Conservation (phyloP, 53 echinoderm and acorn worm species). For the Echinometra lucunter region DNA sequence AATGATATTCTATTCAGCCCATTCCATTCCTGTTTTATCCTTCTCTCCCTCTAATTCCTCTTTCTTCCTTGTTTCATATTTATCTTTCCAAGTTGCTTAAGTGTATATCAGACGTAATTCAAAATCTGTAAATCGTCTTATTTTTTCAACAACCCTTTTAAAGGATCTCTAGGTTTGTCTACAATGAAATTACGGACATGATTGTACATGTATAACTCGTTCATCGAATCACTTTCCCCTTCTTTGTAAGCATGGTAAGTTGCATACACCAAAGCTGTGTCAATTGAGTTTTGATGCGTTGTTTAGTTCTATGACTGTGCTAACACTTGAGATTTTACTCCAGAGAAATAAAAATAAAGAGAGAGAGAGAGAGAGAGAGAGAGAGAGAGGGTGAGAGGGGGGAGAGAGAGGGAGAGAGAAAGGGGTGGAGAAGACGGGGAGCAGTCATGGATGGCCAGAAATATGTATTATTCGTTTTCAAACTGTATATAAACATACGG, state of each 20-base stretch:
- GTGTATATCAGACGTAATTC: too few species aligned
- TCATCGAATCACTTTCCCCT: not conserved
- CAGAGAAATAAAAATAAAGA: not conserved
- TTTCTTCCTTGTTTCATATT: too few species aligned
- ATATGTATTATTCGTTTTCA: not conserved
- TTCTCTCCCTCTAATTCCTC: not conserved
- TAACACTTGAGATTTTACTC: not conserved
- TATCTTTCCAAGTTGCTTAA: too few species aligned
- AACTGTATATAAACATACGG: not conserved
- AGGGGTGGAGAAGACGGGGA: not conserved
- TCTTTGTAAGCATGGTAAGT: not conserved
- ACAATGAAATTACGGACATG: not conserved
- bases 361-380: conserved; percentile 7
- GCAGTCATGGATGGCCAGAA: not conserved
- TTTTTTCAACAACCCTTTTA: too few species aligned
- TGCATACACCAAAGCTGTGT: not conserved
- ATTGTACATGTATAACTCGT: not conserved
- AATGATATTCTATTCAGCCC: too few species aligned
- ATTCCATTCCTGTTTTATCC: too few species aligned
- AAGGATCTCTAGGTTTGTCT: not conserved
- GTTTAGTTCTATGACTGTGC: too few species aligned
- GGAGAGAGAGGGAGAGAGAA: too few species aligned
- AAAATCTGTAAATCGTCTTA: too few species aligned
- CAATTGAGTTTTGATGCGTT: not conserved
- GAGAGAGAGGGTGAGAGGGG: not conserved